Conservation (phyloP, 2,888 invertebrate genomes). For the Buathra laborator region DNA sequence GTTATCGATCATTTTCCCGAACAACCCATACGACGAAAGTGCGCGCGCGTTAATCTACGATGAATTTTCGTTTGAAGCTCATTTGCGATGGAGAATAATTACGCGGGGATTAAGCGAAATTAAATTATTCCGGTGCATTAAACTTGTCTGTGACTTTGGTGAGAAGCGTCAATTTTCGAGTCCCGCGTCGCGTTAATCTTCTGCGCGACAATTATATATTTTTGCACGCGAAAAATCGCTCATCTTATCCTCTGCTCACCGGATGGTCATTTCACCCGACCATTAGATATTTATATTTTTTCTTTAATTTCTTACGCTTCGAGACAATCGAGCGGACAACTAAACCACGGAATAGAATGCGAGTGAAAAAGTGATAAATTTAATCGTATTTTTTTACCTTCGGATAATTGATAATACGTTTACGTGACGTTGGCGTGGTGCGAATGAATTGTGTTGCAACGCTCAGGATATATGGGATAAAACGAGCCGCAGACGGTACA, state of each 20-base stretch:
- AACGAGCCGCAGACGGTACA: not conserved
- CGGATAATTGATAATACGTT: not conserved
- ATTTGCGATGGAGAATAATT: constrained; percentile 32
- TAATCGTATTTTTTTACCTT: constrained; percentile 2
- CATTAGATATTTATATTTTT: not conserved
- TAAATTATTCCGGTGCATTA: constrained; percentile 59
- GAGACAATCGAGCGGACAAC: not conserved
- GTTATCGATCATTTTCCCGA: not conserved
- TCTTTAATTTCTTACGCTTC: not conserved
- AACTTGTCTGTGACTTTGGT: constrained; percentile 31
- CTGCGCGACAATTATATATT: constrained; percentile 41
- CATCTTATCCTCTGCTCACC: not conserved
- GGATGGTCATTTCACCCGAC: not conserved
- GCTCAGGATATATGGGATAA: not conserved
- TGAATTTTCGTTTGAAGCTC: constrained; percentile 33
- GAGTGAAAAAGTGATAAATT: not conserved
- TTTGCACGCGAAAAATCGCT: constrained; percentile 6
- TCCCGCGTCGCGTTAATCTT: constrained; percentile 46
- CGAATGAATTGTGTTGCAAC: not conserved
- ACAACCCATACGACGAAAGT: not conserved
- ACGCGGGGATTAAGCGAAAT: constrained; percentile 37
- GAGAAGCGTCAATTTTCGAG: constrained; percentile 43
- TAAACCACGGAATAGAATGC: not conserved
- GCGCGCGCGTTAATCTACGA: constrained; percentile 9
- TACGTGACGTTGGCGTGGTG: not conserved